Evolutionary conservation across 2,888 invertebrate genomes (phyloP), one percentile per base, ranked within the genome.

Genomic region (Noctua comes): DNA sequence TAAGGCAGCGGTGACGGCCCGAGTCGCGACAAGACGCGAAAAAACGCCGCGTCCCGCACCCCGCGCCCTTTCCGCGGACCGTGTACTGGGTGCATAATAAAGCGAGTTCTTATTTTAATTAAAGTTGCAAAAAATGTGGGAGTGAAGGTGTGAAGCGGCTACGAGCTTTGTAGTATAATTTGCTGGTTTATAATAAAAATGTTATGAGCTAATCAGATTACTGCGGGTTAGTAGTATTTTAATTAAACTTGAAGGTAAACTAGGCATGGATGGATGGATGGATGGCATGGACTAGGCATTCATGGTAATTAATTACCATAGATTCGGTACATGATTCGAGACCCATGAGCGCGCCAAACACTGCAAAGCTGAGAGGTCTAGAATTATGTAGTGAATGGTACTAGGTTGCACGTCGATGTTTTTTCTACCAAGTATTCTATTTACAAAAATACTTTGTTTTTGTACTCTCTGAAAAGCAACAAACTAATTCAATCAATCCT

Each of bases 1-100:
- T 95, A 95, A 74, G 85, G 89, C 87, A 83, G 88, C 85, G 91
- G 88, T 90, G 90, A 91, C 91, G 91, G 86, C 84, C 80, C 82
- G 36, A 83, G 79, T 77, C 69, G 73, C 79, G 73, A 86, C 87
- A 82, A 83, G 76, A 82, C 74, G 78, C 72, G 90, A 87, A 82
- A 78, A 84, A 84, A 79, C 62, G 69, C 68, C 77, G 68, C 66
- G 43, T 43, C 66, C 66, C n/a, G 16, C 46, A 76, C 64, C 69
- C 70, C 78, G 70, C 62, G 77, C 75, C 68, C 69, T 70, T 71
- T 18, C 54, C 54, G 40, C 27, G 27, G 11, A 16, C n/a, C 68
- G 40, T 73, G 88, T 86, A 86, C 79, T 79, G 81, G 27, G 54
- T 54, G 82, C 77, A 83, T 72, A 80, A 73, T 66, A 79, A 72